Evolutionary conservation across 2,888 invertebrate species (phyloP).

Genomic region (Aleiodes testaceus): DNA sequence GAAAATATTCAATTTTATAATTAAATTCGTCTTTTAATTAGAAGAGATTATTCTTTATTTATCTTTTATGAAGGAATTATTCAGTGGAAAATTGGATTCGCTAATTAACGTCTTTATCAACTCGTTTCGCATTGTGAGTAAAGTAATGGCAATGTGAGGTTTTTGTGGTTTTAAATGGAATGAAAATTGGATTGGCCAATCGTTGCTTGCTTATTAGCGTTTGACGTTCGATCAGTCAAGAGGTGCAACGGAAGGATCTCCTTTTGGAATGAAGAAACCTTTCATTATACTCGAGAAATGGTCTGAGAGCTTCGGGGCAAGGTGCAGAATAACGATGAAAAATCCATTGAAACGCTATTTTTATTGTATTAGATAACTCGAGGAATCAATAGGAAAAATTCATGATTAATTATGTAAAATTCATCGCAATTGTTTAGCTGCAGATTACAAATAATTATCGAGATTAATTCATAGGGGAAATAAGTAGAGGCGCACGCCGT

Average conservation of each 20-base stretch:
- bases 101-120: background rate
- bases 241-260: slow-evolving; percentile 54
- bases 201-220: slow-evolving; percentile 71
- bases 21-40: too few species aligned
- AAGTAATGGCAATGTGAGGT: background rate
- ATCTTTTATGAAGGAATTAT: background rate
- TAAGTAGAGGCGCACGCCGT: slow-evolving; percentile 7
- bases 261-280: slow-evolving; percentile 1
- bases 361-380: too few species aligned
- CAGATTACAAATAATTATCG: slow-evolving; percentile 3
- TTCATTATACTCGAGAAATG: slow-evolving; percentile 20
- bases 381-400: too few species aligned
- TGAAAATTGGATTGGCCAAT: slow-evolving; percentile 61
- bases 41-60: too few species aligned
- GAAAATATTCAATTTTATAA: slow-evolving; percentile 1
- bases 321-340: too few species aligned
- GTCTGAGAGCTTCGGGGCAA: slow-evolving; percentile 17
- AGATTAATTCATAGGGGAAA: slow-evolving; percentile 16
- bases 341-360: too few species aligned
- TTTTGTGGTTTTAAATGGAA: too few species aligned
- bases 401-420: too few species aligned
- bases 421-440: background rate
- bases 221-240: slow-evolving; percentile 72
- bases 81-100: slow-evolving; percentile 10
- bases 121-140: background rate